These are phyloP conservation scores for Apostichopus japonicus DNA, from an alignment of 35 echinoderm and acorn worm species.

Conservation along the genomic window DNA sequence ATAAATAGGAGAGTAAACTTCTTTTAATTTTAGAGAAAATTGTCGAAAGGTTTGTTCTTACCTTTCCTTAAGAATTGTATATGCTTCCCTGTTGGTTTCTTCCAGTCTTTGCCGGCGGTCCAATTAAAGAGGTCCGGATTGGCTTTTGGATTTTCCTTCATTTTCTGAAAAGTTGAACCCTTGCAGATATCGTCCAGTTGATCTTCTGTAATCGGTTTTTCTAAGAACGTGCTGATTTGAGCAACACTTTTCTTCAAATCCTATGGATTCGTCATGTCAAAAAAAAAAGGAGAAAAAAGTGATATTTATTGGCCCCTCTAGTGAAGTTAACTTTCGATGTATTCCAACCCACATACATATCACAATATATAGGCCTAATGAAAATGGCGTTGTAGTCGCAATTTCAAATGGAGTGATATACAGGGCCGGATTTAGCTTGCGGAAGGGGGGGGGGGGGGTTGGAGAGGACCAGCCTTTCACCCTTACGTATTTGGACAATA, in stretches of 20 bases:
- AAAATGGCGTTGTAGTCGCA: no score
- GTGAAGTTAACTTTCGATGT: no score
- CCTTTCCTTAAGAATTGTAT: not conserved
- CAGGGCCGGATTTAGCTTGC: no score
- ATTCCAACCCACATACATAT: no score
- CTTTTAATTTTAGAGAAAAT: no score
- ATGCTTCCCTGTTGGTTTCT: not conserved
- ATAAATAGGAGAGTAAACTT: no score
- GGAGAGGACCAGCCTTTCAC: no score
- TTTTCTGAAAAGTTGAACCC: not conserved
- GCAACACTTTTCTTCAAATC: not conserved
- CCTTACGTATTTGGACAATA: no score
- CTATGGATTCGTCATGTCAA: not conserved
- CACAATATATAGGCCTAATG: no score
- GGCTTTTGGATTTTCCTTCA: not conserved
- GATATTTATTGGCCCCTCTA: no score
- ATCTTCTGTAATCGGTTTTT: not conserved
- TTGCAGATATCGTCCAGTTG: not conserved
- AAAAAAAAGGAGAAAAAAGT: not conserved
- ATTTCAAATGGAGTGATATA: no score
- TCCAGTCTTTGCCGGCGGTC: not conserved
- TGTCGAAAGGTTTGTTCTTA: not conserved
- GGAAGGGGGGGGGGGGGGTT: no score
- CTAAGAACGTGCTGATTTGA: not conserved
- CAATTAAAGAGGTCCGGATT: not conserved